Percentiles rank a stretch among this genome's conserved stretches.
These are phyloP conservation scores for Megathymus violae DNA, from an alignment of 1,140 invertebrate genomes.

Conservation along the genomic window DNA sequence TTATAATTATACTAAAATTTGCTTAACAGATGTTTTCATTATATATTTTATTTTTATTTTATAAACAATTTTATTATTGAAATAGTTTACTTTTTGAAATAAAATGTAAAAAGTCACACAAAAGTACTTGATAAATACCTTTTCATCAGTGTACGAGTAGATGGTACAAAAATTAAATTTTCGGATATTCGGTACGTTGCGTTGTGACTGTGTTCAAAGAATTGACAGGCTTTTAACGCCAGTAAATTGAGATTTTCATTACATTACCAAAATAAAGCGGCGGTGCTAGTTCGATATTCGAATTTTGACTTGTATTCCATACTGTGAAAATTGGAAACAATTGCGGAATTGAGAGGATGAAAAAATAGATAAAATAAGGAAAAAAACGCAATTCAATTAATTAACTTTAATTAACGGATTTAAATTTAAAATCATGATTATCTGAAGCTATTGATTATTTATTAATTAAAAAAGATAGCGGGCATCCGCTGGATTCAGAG, in stretches of 20 bases:
- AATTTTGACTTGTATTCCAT: background rate
- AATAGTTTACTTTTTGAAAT: constrained; percentile 10
- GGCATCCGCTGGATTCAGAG: no score
- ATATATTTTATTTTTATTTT: no score
- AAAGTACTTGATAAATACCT: constrained; percentile 22
- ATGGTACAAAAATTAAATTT: constrained; percentile 30
- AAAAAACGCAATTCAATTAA: no score
- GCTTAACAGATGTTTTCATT: no score
- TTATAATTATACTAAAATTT: no score
- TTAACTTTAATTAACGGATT: no score
- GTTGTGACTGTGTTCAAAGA: constrained; percentile 17
- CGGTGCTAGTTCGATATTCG: background rate
- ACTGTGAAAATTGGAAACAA: background rate
- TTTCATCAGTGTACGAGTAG: constrained; percentile 4
- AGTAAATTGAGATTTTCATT: constrained; percentile 34
- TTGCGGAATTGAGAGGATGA: background rate
- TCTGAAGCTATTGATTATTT: no score
- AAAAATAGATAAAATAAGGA: background rate
- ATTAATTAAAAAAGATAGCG: no score
- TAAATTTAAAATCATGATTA: no score
- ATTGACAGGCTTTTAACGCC: constrained; percentile 33
- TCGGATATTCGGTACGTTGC: constrained; percentile 12
- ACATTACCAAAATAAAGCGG: constrained; percentile 28
- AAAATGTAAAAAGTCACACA: background rate
- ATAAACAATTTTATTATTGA: no score